Percentiles rank a stretch among this genome's conserved stretches.
Evolutionary conservation across 2,888 invertebrate species (phyloP).

Genomic region (Nowickia ferox): DNA sequence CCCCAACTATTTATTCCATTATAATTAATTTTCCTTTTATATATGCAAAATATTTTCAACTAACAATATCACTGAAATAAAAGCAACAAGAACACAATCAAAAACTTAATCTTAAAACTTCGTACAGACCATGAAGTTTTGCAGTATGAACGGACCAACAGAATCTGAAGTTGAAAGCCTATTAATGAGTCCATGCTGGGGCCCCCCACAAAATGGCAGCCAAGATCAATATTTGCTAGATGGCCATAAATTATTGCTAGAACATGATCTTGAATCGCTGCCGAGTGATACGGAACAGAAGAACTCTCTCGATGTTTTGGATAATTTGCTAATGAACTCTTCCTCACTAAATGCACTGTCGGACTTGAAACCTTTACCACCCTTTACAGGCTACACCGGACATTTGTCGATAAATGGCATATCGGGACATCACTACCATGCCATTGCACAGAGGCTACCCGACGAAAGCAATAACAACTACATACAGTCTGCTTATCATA

Average conservation of each 20-base stretch:
- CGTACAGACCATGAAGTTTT: conserved; percentile 85
- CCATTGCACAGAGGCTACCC: conserved; percentile 90
- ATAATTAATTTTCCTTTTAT: neutral
- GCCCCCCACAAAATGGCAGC: conserved; percentile 83
- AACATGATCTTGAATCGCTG: conserved; percentile 85
- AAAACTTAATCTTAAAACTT: conserved; percentile 18
- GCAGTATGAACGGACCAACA: conserved; percentile 84
- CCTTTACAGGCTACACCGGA: conserved; percentile 93
- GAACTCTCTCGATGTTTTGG: conserved; percentile 87
- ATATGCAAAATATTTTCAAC: conserved; percentile 7
- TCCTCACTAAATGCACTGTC: conserved; percentile 87
- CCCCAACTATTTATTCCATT: neutral
- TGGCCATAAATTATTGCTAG: conserved; percentile 85
- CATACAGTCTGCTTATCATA: conserved; percentile 85
- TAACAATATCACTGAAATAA: neutral
- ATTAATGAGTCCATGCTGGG: conserved; percentile 89
- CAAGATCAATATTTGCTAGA: conserved; percentile 85
- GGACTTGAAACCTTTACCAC: conserved; percentile 93
- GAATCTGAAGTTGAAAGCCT: conserved; percentile 88
- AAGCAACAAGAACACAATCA: neutral
- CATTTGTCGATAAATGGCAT: conserved; percentile 94
- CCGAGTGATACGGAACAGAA: conserved; percentile 83
- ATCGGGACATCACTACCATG: conserved; percentile 93
- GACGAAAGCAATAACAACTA: conserved; percentile 91
- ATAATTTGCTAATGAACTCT: conserved; percentile 86